Evolutionary conservation across 1,140 invertebrate genomes (phyloP), one percentile per base, ranked within the genome.

Genomic region (Drosophila varians): DNA sequence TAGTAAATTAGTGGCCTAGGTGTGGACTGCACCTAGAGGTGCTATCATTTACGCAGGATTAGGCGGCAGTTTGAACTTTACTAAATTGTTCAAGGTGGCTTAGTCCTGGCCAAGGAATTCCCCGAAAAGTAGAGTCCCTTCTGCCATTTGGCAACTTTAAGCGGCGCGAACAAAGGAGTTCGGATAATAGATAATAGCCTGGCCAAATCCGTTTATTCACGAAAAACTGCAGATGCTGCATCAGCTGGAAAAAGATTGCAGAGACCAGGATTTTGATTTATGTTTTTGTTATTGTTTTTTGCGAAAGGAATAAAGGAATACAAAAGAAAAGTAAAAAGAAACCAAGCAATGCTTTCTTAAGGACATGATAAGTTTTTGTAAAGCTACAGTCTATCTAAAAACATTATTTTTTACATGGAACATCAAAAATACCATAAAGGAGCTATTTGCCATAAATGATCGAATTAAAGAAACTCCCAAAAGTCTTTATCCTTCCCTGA

Each of bases 251-350:
- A 71, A 38, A 16, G 1, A 74, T 40, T 9, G 45, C 28, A 53
- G 47, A 51, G 34, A 52, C 62, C 62, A 21, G 71, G 34, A 65
- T 48, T 38, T 45, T 84, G 80, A 84, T 84, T 84, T 84, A 84
- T 84, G 76, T 76, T 86, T 86, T 76, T 84, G 80, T 84, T 84
- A 84, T 84, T 86, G 76, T 80, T 75, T 80, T 84, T 48, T 71
- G n/a, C n/a, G n/a, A n/a, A n/a, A n/a, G n/a, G n/a, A n/a, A 73
- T 76, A 76, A 84, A 70, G 12, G 47, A 51, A 48, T 47, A n/a
- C 21, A 21, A 43, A 21, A 18, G 14, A 11, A 70, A 52, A 69
- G 23, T 21, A 28, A 51, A 49, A 45, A 38, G 4, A 38, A 40
- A n/a, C n/a, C n/a, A n/a, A n/a, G n/a, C n/a, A 54, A 62, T 62